Percentiles rank a stretch among this genome's conserved stretches.
phyloP scores from a whole-genome alignment of 1,140 invertebrate genomes.

The Bombus sylvicola region DNA sequence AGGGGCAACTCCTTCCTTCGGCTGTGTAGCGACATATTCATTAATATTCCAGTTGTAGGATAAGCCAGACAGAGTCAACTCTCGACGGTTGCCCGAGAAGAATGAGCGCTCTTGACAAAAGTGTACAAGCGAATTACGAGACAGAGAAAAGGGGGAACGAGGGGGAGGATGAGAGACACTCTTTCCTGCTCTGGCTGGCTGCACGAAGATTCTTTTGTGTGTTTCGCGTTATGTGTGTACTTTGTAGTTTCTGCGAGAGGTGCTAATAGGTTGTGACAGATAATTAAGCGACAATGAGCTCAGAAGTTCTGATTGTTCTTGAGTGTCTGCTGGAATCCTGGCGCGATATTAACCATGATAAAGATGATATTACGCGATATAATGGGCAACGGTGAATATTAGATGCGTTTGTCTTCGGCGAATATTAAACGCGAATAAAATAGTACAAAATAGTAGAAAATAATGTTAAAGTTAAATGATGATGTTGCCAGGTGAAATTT shows the following conservation, averaged over 20 bases:
- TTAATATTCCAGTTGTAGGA: conserved; percentile 49
- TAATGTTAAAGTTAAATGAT: not conserved
- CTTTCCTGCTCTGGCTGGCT: not conserved
- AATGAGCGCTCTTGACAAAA: conserved; percentile 41
- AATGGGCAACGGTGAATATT: not conserved
- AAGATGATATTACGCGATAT: not conserved
- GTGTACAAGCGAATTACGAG: conserved; percentile 50
- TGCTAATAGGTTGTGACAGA: conserved; percentile 12
- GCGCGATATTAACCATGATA: not conserved
- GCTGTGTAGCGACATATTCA: conserved; percentile 18
- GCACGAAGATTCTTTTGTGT: conserved; percentile 20
- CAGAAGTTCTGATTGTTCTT: conserved; percentile 15
- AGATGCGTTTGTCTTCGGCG: not conserved
- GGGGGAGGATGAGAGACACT: not conserved
- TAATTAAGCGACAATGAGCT: conserved; percentile 35
- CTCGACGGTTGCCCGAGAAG: conserved; percentile 45
- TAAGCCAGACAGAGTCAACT: conserved; percentile 52
- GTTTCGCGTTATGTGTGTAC: conserved; percentile 1
- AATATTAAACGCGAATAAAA: not conserved
- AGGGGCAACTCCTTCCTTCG: conserved; percentile 3
- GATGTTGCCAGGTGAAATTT: not conserved
- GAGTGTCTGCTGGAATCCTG: not conserved
- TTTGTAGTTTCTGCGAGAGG: conserved; percentile 20
- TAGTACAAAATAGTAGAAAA: not conserved
- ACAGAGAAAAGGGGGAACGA: not conserved